Conservation (phyloP, 1,140 invertebrate species). For the Aphaenogaster ashmeadi region DNA sequence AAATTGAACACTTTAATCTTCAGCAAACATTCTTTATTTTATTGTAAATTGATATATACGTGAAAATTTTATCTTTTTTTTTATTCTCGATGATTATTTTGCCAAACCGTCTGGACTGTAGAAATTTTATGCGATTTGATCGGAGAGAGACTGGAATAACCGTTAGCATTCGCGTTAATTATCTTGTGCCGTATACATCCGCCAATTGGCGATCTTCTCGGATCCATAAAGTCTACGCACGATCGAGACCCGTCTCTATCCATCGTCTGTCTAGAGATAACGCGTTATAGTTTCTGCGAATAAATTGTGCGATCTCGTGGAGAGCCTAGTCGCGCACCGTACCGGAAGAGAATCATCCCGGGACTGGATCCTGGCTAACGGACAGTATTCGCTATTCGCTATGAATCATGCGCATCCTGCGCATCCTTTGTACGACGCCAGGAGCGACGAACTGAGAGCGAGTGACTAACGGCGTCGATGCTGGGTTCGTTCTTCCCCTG, state of each 20-base stretch:
- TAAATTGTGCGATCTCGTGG: slow-evolving; percentile 8
- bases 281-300: slow-evolving; percentile 54
- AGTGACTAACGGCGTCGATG: slow-evolving; percentile 68
- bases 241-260: slow-evolving; percentile 29
- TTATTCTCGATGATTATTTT: not conserved
- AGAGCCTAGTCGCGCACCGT: not conserved
- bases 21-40: not conserved
- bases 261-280: slow-evolving; percentile 28
- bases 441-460: slow-evolving; percentile 66
- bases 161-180: slow-evolving; percentile 21
- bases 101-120: not conserved
- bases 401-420: slow-evolving; percentile 56
- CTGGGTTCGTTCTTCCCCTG: slow-evolving; percentile 44
- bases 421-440: slow-evolving; percentile 43
- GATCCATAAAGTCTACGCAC: slow-evolving; percentile 32
- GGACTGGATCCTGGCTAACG: slow-evolving; percentile 22
- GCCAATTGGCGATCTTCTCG: slow-evolving; percentile 16
- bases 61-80: not conserved
- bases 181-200: not conserved
- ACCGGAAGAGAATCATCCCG: slow-evolving; percentile 48
- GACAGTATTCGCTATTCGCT: slow-evolving; percentile 31
- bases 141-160: not conserved
- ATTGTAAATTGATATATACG: not conserved
- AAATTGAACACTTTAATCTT: not conserved
- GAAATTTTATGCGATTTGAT: slow-evolving; percentile 5